phyloP scores from a whole-genome alignment of 2,888 invertebrate genomes.

The Heliconius ethilla region DNA sequence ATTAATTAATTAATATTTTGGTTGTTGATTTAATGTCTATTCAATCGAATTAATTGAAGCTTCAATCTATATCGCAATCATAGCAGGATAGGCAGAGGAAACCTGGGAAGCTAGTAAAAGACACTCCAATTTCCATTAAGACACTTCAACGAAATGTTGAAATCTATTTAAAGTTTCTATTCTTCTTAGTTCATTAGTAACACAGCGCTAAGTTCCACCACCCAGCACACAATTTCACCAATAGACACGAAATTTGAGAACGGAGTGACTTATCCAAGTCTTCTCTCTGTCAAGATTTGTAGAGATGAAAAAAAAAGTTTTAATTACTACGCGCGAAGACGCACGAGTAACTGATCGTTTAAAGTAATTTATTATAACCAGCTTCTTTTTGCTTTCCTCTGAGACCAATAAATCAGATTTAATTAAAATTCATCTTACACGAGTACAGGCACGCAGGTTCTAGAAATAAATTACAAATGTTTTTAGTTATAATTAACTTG shows the following conservation, averaged over 20 bases:
- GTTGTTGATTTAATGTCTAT: neutral
- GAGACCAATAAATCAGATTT: constrained; percentile 45
- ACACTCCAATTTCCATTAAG: too few species aligned
- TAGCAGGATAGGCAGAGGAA: too few species aligned
- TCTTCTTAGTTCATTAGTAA: neutral
- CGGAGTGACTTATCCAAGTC: neutral
- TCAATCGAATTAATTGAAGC: neutral
- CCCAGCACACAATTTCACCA: neutral
- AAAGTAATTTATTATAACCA: constrained; percentile 51
- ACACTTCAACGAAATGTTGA: neutral
- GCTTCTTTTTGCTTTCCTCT: constrained; percentile 37
- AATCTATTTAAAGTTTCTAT: neutral
- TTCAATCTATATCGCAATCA: too few species aligned
- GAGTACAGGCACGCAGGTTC: constrained; percentile 19
- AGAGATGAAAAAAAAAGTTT: constrained; percentile 52
- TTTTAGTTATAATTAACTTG: constrained; percentile 37
- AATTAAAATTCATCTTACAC: constrained; percentile 40
- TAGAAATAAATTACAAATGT: constrained; percentile 37
- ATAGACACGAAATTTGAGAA: too few species aligned
- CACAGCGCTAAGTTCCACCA: neutral
- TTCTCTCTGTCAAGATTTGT: neutral
- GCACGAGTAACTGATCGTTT: constrained; percentile 68
- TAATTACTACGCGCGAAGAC: constrained; percentile 68
- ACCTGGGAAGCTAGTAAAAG: too few species aligned
- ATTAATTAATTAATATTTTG: too few species aligned